Conservation (phyloP, 2,113 vertebrate genomes). For the Dicerorhinus sumatrensis region DNA sequence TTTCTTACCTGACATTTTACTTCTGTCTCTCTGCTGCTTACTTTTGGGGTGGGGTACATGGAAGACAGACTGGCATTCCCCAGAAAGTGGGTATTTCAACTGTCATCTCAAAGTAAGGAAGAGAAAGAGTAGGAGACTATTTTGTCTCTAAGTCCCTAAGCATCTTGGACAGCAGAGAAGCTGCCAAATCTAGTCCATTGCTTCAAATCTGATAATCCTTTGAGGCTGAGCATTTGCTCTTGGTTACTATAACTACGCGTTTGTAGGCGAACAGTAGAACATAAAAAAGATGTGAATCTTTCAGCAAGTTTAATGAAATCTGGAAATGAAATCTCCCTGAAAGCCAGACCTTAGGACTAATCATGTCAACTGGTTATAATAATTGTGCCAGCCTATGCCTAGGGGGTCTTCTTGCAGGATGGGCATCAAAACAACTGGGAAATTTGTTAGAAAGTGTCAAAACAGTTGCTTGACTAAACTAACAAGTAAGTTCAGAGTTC, state of each 20-base stretch:
- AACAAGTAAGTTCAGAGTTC: slow-evolving; percentile 51
- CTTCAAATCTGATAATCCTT: slow-evolving; percentile 68
- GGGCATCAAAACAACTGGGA: background rate
- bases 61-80: background rate
- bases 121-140: background rate
- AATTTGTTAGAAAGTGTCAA: slow-evolving; percentile 56
- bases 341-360: slow-evolving; percentile 50
- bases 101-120: slow-evolving; percentile 34
- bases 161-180: slow-evolving; percentile 57
- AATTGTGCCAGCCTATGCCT: slow-evolving; percentile 42
- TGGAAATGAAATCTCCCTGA: slow-evolving; percentile 57
- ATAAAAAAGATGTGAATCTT: slow-evolving; percentile 71
- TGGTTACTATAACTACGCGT: slow-evolving; percentile 75
- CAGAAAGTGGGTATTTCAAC: slow-evolving; percentile 50
- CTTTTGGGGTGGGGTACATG: background rate
- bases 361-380: slow-evolving; percentile 57
- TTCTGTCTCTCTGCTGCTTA: background rate
- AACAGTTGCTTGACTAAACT: slow-evolving; percentile 42
- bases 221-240: slow-evolving; percentile 68
- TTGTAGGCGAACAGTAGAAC: slow-evolving; percentile 66
- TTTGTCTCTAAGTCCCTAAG: slow-evolving; percentile 42
- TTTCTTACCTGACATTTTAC: slow-evolving; percentile 40
- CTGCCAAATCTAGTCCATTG: slow-evolving; percentile 65
- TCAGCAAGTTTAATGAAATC: slow-evolving; percentile 70
- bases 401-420: background rate